phyloP scores from a whole-genome alignment of 2,888 invertebrate genomes.

The Penaeus monodon region DNA sequence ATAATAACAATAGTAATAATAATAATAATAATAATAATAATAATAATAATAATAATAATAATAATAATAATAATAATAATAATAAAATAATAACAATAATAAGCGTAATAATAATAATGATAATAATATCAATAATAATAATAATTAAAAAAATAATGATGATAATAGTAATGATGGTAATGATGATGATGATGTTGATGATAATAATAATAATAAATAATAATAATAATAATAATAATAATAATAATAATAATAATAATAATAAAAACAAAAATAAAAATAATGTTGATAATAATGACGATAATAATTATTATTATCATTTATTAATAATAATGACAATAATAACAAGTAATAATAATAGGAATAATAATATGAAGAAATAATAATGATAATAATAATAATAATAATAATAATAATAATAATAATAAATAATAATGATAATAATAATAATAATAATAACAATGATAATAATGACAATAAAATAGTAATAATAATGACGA shows the following conservation, averaged over 20 bases:
- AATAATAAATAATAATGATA: neutral
- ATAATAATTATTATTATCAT: too few relatives aligned
- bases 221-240: neutral
- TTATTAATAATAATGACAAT: neutral
- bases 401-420: conserved; percentile 2
- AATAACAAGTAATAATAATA: neutral
- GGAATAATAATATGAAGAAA: neutral
- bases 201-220: neutral
- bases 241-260: neutral
- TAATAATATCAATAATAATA: neutral
- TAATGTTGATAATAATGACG: neutral
- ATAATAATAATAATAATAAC: neutral
- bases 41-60: neutral
- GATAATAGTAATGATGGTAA: neutral
- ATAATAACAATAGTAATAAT: too few relatives aligned
- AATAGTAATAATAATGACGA: too few relatives aligned
- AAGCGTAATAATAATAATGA: neutral
- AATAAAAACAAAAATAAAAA: neutral
- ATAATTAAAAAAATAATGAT: neutral
- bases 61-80: neutral
- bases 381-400: neutral
- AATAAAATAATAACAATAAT: neutral
- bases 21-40: neutral
- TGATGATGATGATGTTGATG: neutral
- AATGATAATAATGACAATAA: neutral